Base-by-base conservation (phyloP, 2,113 vertebrate genomes). In the Mastomys natalensis region DNA sequence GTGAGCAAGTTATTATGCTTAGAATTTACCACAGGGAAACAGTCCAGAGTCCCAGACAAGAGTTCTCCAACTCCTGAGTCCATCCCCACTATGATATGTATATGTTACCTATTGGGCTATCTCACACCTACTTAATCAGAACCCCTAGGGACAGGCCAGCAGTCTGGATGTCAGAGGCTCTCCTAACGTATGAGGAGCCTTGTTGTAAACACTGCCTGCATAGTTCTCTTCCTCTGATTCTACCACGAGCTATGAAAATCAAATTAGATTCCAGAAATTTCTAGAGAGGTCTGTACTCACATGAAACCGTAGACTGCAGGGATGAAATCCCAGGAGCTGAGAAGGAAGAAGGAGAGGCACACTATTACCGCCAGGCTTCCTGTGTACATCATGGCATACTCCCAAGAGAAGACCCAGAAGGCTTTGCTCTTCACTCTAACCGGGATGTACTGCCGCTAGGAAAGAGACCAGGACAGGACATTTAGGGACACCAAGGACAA, bases 321-420 rank as follows among this genome's bases (percentile, higher is more conserved):
- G 91, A 99, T 99, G 97, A 99, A 99, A 98, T 99, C 99, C 99
- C 99, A 99, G 48, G 99, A 99, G 97, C 99, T 99, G 89, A 99
- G 99, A 96, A 99, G 99, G 98, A 99, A 99, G 97, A 99, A 99
- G 87, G 99, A 99, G 40, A 99, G 99, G 93, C 99, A 98, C 96
- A 99, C 45, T 88, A 99, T 98, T 90, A 99, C 99, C 10, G 98
- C 96, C 24, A 99, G 98, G 97, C 99, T 99, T 96, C 99, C 99
- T 82, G 99, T 96, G 97, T 99, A 99, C 98, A 99, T 99, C 97
- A 99, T 98, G 93, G 98, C 96, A 60, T 99, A 99, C 97, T 99
- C 99, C 55, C 98, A 86, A 24, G 99, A 98, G 97, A 99, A 99
- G 97, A 99, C 97, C 99, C 99, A 99, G 98, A 99, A 99, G 89